Conservation (phyloP, 2,113 vertebrate species). For the Calonectris borealis region DNA sequence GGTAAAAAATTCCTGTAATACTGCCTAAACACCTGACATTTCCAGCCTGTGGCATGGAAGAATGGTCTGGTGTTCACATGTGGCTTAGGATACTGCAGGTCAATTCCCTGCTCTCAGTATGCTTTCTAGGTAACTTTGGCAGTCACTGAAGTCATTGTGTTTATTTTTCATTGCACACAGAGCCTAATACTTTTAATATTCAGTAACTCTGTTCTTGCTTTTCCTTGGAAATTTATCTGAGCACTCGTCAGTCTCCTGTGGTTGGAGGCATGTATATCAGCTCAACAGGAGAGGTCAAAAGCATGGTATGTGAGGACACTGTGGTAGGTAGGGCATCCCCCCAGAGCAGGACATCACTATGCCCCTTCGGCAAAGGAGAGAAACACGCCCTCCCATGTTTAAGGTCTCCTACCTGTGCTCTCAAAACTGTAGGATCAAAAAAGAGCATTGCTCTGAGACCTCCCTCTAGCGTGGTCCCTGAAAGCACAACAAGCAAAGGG, state of each 20-base stretch:
- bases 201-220: not conserved
- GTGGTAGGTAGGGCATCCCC: not conserved
- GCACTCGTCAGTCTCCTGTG: not conserved
- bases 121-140: not conserved
- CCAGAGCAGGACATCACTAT: not conserved
- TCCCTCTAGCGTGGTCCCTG: not conserved
- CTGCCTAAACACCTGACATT: not conserved
- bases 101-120: not conserved
- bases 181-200: not conserved
- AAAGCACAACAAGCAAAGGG: not conserved
- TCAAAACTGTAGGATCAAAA: not conserved
- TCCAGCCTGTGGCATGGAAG: not conserved
- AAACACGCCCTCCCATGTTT: not conserved
- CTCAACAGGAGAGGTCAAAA: not conserved
- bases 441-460: not conserved
- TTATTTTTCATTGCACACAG: not conserved
- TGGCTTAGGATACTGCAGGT: not conserved
- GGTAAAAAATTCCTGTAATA: not conserved
- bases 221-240: not conserved
- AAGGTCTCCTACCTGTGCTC: not conserved
- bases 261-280: not conserved
- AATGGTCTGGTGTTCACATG: not conserved
- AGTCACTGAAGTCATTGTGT: not conserved
- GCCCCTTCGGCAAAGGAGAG: not conserved
- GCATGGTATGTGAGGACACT: not conserved